Evolutionary conservation across 2,797 vertebrate genomes (phyloP).

Genomic region (Hapalemur alaotrensis): DNA sequence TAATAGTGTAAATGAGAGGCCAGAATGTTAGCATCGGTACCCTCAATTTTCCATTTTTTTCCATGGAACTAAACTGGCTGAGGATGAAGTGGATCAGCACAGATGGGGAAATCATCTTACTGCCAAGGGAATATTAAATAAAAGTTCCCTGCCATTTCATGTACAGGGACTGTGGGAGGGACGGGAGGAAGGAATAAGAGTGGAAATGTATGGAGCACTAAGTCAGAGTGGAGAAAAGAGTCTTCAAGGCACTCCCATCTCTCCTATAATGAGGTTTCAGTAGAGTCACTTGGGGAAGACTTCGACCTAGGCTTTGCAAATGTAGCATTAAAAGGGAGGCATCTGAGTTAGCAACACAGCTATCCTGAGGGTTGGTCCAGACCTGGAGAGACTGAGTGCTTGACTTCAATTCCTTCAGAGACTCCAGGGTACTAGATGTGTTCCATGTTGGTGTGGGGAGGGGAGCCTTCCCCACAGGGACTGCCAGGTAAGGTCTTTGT

Average conservation of each 20-base stretch:
- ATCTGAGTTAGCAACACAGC: neutral
- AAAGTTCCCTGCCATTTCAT: neutral
- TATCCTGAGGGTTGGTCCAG: neutral
- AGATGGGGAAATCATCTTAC: neutral
- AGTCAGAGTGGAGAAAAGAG: neutral
- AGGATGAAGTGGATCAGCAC: neutral
- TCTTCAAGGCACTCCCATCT: neutral
- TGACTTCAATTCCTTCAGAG: neutral
- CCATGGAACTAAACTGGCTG: neutral
- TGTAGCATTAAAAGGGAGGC: neutral
- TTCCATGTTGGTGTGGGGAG: fast-evolving
- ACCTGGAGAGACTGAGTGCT: fast-evolving
- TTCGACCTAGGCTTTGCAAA: neutral
- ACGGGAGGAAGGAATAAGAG: fast-evolving
- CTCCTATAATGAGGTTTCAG: neutral
- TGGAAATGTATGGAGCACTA: no score
- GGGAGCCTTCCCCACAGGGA: fast-evolving
- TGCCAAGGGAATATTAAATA: neutral
- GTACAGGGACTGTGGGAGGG: fast-evolving
- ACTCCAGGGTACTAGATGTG: fast-evolving
- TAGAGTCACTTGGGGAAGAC: fast-evolving
- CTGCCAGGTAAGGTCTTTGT: neutral
- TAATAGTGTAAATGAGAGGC: neutral
- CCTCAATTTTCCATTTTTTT: neutral
- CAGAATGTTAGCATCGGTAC: neutral